Evolutionary conservation across 2,797 vertebrate species (phyloP).

Genomic region (Taenioides sp.): DNA sequence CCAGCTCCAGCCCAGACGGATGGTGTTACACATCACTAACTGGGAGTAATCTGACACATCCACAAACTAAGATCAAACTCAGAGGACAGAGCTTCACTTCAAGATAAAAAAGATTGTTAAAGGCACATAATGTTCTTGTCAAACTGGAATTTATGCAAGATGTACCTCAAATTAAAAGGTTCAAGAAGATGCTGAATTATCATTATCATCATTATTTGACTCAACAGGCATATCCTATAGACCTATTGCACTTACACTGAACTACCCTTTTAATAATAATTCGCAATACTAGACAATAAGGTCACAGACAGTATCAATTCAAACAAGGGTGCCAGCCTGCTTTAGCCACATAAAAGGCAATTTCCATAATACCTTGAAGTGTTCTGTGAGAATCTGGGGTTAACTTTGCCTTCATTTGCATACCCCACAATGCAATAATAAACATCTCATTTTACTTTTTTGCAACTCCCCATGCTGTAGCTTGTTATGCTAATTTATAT

Average conservation of each 20-base stretch:
- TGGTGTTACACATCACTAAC: constrained; percentile 49
- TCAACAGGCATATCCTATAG: constrained; percentile 15
- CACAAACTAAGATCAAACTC: constrained; percentile 29
- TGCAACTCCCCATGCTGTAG: constrained; percentile 21
- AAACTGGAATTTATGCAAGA: constrained; percentile 26
- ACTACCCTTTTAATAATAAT: constrained; percentile 47
- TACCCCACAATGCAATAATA: constrained; percentile 37
- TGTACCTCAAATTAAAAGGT: constrained; percentile 23
- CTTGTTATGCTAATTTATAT: constrained; percentile 4
- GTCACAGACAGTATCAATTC: constrained; percentile 28
- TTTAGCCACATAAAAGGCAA: constrained; percentile 39
- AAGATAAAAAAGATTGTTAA: background rate
- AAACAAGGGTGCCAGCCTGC: constrained; percentile 21
- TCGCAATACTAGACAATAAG: constrained; percentile 19
- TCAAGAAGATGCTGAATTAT: constrained; percentile 40
- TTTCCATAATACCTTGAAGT: constrained; percentile 62
- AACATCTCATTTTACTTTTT: constrained; percentile 10
- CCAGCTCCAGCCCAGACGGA: constrained; percentile 43
- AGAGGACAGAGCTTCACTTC: constrained; percentile 17
- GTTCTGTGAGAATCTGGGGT: constrained; percentile 45
- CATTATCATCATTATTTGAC: constrained; percentile 40
- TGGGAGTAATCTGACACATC: constrained; percentile 35
- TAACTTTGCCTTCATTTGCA: constrained; percentile 58
- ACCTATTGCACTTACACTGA: constrained; percentile 11
- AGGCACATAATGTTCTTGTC: constrained; percentile 1